Conservation (phyloP, 2,797 vertebrate species). For the Neoniphon sammara region DNA sequence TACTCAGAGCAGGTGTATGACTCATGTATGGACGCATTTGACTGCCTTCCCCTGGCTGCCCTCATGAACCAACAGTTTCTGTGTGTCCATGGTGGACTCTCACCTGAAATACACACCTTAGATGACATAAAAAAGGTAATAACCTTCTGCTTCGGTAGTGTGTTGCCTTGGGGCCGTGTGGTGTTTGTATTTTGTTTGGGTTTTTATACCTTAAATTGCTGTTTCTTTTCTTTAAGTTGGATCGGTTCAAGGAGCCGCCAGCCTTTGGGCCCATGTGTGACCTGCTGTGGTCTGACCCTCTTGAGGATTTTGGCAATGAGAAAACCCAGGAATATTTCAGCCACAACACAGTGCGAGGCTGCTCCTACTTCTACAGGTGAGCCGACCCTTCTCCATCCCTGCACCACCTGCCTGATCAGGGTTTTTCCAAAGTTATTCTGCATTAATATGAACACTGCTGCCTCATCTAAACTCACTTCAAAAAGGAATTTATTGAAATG, state of each 20-base stretch:
- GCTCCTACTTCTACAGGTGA: conserved; percentile 89
- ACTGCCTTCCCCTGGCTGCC: conserved; percentile 88
- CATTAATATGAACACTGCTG: neutral
- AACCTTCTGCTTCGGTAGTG: neutral
- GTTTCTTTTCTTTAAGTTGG: conserved; percentile 74
- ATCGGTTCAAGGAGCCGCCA: conserved; percentile 88
- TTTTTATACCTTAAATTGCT: conserved; percentile 1
- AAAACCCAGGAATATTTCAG: conserved; percentile 88
- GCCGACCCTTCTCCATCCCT: conserved; percentile 18
- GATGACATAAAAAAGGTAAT: conserved; percentile 88
- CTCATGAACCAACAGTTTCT: conserved; percentile 90
- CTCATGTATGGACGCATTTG: conserved; percentile 88
- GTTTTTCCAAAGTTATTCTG: neutral
- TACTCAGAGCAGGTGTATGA: conserved; percentile 90
- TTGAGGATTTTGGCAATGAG: conserved; percentile 88
- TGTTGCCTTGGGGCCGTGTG: neutral
- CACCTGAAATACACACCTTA: conserved; percentile 88
- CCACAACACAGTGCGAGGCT: conserved; percentile 88
- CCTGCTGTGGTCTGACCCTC: conserved; percentile 86
- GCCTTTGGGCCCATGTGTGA: conserved; percentile 89
- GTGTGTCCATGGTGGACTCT: conserved; percentile 87
- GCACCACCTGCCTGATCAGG: neutral
- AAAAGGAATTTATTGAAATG: neutral
- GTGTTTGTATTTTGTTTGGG: conserved; percentile 13
- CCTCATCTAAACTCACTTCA: neutral